These are phyloP conservation scores for Xyrauchen texanus DNA, from an alignment of 2,113 vertebrate genomes.

Conservation along the genomic window DNA sequence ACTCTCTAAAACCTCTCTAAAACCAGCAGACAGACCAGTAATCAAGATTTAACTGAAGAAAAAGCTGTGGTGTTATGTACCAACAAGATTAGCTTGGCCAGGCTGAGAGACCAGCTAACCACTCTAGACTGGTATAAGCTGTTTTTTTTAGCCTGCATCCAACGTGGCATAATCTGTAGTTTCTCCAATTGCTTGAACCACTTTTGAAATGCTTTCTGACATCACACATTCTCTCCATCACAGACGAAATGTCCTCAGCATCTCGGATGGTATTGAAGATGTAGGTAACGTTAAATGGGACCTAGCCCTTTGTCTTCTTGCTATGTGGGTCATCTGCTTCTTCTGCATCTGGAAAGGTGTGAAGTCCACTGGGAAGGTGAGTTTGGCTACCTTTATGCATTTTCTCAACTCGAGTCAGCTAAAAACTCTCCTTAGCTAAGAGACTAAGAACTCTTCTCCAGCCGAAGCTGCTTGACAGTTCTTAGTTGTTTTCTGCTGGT, in stretches of 20 bases:
- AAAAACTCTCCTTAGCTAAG: neutral
- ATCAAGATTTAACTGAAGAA: too few relatives aligned
- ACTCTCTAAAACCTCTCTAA: too few relatives aligned
- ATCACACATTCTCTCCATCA: constrained; percentile 4
- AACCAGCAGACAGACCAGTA: too few relatives aligned
- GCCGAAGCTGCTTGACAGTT: too few relatives aligned
- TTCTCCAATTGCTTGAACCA: neutral
- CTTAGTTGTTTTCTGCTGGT: too few relatives aligned
- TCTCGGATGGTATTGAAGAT: constrained; percentile 86
- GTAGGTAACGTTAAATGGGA: constrained; percentile 91
- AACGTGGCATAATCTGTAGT: neutral
- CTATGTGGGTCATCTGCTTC: constrained; percentile 95
- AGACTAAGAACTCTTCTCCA: too few relatives aligned
- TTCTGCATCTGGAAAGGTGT: constrained; percentile 99
- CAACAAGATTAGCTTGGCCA: too few relatives aligned
- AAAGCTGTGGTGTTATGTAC: too few relatives aligned
- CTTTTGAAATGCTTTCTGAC: too few relatives aligned
- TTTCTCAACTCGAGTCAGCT: neutral
- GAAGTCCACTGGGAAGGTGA: constrained; percentile 95
- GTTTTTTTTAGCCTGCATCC: too few relatives aligned
- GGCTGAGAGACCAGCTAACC: too few relatives aligned
- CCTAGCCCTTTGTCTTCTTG: constrained; percentile 90
- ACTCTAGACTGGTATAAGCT: too few relatives aligned
- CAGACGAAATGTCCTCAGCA: constrained; percentile 90
- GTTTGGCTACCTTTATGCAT: constrained; percentile 23